These are phyloP conservation scores for Caloenas nicobarica DNA, from an alignment of 2,113 vertebrate species.

Conservation along the genomic window DNA sequence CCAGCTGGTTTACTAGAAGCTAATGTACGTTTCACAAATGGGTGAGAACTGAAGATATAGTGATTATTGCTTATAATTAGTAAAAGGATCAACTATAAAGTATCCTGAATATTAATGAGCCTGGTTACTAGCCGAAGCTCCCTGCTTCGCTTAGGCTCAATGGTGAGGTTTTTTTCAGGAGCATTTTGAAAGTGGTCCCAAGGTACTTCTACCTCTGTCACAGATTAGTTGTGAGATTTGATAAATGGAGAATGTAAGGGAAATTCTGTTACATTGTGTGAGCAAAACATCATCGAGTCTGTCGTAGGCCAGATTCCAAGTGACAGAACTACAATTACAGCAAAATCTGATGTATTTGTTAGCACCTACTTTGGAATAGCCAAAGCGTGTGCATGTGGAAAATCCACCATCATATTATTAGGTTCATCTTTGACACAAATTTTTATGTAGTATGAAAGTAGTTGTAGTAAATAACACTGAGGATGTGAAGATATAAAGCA, in stretches of 20 bases:
- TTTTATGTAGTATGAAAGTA: not conserved
- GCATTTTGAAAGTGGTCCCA: not conserved
- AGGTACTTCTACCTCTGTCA: not conserved
- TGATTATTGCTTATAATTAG: not conserved
- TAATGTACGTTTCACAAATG: not conserved
- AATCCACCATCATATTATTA: not conserved
- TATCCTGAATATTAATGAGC: not conserved
- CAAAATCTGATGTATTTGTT: not conserved
- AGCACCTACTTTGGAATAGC: not conserved
- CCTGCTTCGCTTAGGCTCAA: not conserved
- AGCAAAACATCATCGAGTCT: fast-evolving
- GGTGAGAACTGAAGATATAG: not conserved
- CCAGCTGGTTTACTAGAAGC: not conserved
- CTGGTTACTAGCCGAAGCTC: not conserved
- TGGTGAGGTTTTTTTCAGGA: not conserved
- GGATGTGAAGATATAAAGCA: not conserved
- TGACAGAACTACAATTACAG: not conserved
- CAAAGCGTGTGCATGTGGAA: not conserved
- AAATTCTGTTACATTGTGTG: not conserved
- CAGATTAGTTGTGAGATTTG: not conserved
- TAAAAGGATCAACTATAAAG: not conserved
- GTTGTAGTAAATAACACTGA: not conserved
- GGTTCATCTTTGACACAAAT: not conserved
- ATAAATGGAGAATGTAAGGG: not conserved
- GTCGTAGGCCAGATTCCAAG: not conserved